Evolutionary conservation across 2,113 vertebrate species (phyloP), one percentile per base, ranked within the genome.

Genomic region (Speoplatyrhinus poulsoni): DNA sequence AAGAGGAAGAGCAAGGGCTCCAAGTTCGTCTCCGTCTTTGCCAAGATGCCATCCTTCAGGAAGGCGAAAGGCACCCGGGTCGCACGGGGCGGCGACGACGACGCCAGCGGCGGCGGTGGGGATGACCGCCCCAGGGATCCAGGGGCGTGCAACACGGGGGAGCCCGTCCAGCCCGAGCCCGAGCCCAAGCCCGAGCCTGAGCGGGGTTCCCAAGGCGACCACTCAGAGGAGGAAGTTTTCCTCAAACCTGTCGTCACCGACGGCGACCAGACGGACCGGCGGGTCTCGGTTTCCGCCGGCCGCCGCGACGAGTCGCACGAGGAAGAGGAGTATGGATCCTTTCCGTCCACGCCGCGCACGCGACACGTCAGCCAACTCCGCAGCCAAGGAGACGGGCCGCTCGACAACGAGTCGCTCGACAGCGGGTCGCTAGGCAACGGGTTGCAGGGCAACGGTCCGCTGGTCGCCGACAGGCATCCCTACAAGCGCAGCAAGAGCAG

Each of bases 41-140:
- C 91, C 60, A 93, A 94, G 86, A 93, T 93, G 75, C 85, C 93
- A 6, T 92, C 93, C 13, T 90, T 94, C 75, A 91, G 83, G 57
- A 93, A 84, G 79, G 53, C 72, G 3, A 92, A 89, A 69, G 17
- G 70, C 47, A 48, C 8, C 3, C 75, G 69, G 1, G 4, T 53
- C 19, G 69, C 36, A 19, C 86, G 88, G 52, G 87, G 60, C 36
- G 84, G 84, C 11, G 70, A 69, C 15, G 12, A 26, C 2, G 2
- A 26, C 26, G 19, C 19, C 1, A 1, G 19, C 19, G 19, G 19
- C 19, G 26, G 26, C 26, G 26, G 26, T 26, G 26, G 26, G 26
- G 26, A 3, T 26, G 26, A 26, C 26, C 49, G 9, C 47, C 54
- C 10, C 61, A 26, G 26, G 75, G 82, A 57, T 64, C 61, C 26